Evolutionary conservation across 1,140 invertebrate genomes (phyloP).

Genomic region (Liolophura sinensis): DNA sequence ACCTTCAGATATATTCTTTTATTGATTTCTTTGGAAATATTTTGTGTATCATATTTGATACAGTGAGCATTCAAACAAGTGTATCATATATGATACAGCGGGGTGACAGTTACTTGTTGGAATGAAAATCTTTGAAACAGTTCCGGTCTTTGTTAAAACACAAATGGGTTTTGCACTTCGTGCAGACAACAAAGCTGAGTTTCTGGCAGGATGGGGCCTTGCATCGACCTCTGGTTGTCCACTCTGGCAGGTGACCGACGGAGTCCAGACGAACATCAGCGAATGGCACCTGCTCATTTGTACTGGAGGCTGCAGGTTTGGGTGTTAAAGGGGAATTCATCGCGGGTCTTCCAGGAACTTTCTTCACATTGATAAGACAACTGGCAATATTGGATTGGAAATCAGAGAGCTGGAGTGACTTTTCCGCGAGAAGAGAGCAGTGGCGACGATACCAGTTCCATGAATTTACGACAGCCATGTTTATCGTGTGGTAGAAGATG

Average conservation of each 20-base stretch:
- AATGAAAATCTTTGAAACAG: no score
- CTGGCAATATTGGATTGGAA: slow-evolving; percentile 2
- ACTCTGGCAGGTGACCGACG: slow-evolving; percentile 13
- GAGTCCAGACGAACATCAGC: slow-evolving; percentile 13
- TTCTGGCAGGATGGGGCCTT: slow-evolving; percentile 1
- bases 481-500: slow-evolving; percentile 39
- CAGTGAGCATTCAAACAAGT: no score
- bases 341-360: neutral
- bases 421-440: no score
- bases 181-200: slow-evolving; percentile 7
- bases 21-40: no score
- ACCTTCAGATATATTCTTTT: no score
- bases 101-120: no score
- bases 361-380: slow-evolving; percentile 2
- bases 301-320: neutral
- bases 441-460: slow-evolving; percentile 44
- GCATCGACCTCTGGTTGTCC: slow-evolving; percentile 8
- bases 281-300: neutral
- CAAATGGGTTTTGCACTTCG: slow-evolving; percentile 12
- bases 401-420: no score
- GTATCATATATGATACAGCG: no score
- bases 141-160: slow-evolving; percentile 18
- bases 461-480: slow-evolving; percentile 39
- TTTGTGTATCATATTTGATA: no score
- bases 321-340: neutral